Evolutionary conservation across 1,140 invertebrate species (phyloP).

Genomic region (Ips nitidus): DNA sequence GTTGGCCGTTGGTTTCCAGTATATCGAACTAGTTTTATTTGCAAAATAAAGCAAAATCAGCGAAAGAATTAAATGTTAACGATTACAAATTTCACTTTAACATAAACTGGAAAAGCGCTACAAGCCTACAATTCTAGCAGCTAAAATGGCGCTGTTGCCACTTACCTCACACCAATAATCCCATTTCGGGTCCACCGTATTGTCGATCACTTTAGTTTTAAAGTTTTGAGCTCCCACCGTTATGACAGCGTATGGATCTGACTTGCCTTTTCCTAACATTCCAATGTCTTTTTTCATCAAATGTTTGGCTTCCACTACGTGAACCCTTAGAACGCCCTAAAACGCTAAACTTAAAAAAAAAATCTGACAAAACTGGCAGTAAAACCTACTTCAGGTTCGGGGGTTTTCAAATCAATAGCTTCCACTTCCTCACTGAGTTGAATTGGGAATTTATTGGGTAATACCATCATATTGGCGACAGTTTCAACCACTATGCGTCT

Average conservation of each 20-base stretch:
- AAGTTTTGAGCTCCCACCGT: slow-evolving; percentile 87
- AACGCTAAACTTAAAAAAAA: slow-evolving; percentile 32
- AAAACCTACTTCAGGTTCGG: slow-evolving; percentile 77
- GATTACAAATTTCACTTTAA: neutral
- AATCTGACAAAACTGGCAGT: slow-evolving; percentile 1
- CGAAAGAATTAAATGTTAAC: neutral
- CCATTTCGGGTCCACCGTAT: slow-evolving; percentile 92
- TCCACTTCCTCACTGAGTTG: slow-evolving; percentile 80
- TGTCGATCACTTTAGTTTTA: slow-evolving; percentile 85
- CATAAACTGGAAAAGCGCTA: neutral
- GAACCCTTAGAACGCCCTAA: slow-evolving; percentile 80
- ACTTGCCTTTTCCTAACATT: slow-evolving; percentile 91
- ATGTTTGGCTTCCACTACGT: slow-evolving; percentile 90
- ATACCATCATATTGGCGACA: slow-evolving; percentile 83
- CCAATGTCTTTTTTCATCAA: slow-evolving; percentile 90
- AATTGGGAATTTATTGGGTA: slow-evolving; percentile 92
- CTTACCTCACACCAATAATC: slow-evolving; percentile 91
- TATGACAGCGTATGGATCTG: slow-evolving; percentile 90
- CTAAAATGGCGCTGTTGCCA: too few relatives aligned
- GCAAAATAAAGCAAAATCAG: slow-evolving; percentile 37
- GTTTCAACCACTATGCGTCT: slow-evolving; percentile 88
- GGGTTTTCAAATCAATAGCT: slow-evolving; percentile 75
- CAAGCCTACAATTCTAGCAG: too few relatives aligned
- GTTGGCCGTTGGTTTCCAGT: slow-evolving; percentile 68
- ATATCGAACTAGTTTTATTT: slow-evolving; percentile 54